A percentile compares a stretch with the other conserved stretches of the same genome.
phyloP scores from a whole-genome alignment of 92 coral and sea anemone species.

The Paramuricea clavata region DNA sequence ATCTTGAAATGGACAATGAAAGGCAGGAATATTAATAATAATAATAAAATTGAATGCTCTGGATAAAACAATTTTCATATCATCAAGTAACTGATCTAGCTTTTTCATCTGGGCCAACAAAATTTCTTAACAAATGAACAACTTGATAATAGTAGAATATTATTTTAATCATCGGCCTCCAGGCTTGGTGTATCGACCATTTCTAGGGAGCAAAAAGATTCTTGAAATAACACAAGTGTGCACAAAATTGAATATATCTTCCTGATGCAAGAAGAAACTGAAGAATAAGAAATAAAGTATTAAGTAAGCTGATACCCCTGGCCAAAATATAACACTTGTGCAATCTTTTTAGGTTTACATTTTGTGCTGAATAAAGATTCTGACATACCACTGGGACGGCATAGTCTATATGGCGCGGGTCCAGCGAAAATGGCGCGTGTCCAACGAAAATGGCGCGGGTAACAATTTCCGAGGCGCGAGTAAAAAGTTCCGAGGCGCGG shows the following conservation, averaged over 20 bases:
- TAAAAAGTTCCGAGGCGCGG: too few relatives aligned
- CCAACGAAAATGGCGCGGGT: too few relatives aligned
- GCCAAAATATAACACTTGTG: background rate
- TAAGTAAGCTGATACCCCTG: background rate
- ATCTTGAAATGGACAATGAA: conserved; percentile 21
- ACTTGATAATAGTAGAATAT: conserved; percentile 35
- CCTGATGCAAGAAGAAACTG: conserved; percentile 35
- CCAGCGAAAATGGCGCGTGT: too few relatives aligned
- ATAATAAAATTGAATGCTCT: background rate
- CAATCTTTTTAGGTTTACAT: conserved; percentile 27
- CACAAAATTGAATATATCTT: background rate
- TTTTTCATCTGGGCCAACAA: conserved; percentile 6
- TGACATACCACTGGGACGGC: conserved; percentile 45
- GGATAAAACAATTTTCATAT: background rate
- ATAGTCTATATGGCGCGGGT: too few relatives aligned
- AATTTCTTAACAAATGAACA: background rate
- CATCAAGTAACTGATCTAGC: background rate
- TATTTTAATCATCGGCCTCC: conserved; percentile 18
- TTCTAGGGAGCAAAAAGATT: background rate
- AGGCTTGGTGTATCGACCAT: background rate
- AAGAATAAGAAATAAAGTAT: conserved; percentile 13
- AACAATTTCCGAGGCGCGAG: too few relatives aligned
- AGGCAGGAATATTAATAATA: background rate
- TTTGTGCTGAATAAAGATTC: conserved; percentile 3
- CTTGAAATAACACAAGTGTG: background rate